Base-by-base conservation (phyloP, 1,140 invertebrate genomes). In the Tetraneura akinire region DNA sequence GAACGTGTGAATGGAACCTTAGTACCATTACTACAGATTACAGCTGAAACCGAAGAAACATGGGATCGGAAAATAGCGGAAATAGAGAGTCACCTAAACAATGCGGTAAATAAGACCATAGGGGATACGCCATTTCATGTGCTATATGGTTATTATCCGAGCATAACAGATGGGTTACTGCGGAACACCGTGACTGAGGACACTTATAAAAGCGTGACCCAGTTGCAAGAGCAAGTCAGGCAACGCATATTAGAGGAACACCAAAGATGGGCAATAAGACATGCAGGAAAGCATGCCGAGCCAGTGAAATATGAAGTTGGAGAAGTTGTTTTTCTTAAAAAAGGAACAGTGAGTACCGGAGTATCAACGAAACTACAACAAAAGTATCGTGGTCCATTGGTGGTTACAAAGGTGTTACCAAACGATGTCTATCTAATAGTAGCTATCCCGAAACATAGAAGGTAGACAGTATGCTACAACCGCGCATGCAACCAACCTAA, bases 121-220 rank as follows among this genome's bases (percentile, higher is more conserved):
- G 37, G 66, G 0, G 64, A 57, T 26, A 55, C 80, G 32, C 78
- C 80, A 6, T 80, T 71, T 26, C 9, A 80, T n/a, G 18, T 60
- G 1, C 18, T 80, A 23, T 66, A 45, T 53, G 80, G 80, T 16
- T 71, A 80, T 60, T n/a, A 18, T 6, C 57, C 80, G n/a, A 47
- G 21, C 3, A 29, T 68, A 6, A 47, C 16, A 1, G 80, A 68
- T 11, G 37, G 55, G 16, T 18, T 62, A 29, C 51, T n/a, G 11
- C 21, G 10, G 0, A 18, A 21, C 16, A 18, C 18, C 3, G 16
- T 18, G 16, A 13, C 60, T 3, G 47, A 9, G 55, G n/a, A 37
- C 1, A 37, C n/a, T 3, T 37, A 21, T 3, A 23, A 70, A 11
- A 21, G 5, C 11, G 1, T 10, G 3, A 47, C 21, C 11, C 3